phyloP scores from a whole-genome alignment of 2,888 invertebrate species.

The Nezara viridula region DNA sequence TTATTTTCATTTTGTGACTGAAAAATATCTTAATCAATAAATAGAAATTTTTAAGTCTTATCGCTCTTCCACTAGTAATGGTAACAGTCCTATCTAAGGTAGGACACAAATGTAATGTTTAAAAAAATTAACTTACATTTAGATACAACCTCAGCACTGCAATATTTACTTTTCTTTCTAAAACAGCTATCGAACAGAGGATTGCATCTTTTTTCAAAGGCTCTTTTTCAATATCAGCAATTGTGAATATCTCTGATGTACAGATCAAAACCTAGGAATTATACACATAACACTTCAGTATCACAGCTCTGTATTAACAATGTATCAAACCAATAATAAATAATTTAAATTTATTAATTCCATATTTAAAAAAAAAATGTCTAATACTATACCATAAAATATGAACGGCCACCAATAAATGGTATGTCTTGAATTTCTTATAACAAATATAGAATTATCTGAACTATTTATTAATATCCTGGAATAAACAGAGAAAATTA shows the following conservation, averaged over 20 bases:
- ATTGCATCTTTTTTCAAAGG: conserved; percentile 57
- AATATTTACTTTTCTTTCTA: conserved; percentile 78
- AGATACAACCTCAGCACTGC: conserved; percentile 75
- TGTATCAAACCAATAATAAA: background rate
- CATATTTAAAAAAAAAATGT: background rate
- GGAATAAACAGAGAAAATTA: no score
- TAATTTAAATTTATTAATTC: background rate
- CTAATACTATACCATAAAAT: background rate
- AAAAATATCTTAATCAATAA: no score
- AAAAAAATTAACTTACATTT: conserved; percentile 68
- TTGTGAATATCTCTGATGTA: conserved; percentile 40
- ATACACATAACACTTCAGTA: background rate
- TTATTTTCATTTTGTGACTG: no score
- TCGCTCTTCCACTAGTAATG: no score
- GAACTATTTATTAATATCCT: background rate
- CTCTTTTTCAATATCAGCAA: conserved; percentile 27
- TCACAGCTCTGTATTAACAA: background rate
- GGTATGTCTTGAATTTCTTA: background rate
- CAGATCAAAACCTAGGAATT: conserved; percentile 56
- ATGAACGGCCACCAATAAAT: background rate
- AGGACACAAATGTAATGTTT: background rate
- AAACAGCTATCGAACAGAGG: conserved; percentile 72
- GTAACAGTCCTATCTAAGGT: no score
- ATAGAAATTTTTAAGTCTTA: no score
- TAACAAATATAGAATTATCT: background rate